Percentiles rank a stretch among this genome's conserved stretches.
phyloP scores from a whole-genome alignment of 2,113 vertebrate genomes.

The Ploceus nigricollis region DNA sequence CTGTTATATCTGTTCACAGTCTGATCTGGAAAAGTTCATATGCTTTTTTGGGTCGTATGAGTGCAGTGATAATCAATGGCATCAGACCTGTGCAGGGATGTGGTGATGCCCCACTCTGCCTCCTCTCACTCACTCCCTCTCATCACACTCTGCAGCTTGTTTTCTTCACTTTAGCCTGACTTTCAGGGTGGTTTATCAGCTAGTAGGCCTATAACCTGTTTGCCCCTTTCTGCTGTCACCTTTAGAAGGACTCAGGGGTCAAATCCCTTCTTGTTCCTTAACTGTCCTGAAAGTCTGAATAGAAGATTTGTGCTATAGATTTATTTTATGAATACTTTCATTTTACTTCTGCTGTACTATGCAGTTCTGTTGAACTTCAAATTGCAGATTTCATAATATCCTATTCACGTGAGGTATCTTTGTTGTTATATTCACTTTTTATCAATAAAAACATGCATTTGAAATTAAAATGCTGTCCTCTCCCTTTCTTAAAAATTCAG shows the following conservation, averaged over 20 bases:
- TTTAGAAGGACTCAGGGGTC: not conserved
- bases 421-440: conserved; percentile 9
- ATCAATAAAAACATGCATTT: not conserved
- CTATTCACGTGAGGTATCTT: not conserved
- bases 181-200: not conserved
- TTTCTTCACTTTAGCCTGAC: not conserved
- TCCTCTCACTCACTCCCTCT: accelerated
- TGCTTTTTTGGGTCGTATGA: accelerated
- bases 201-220: not conserved
- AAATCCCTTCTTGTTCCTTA: not conserved
- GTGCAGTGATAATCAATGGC: not conserved
- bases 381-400: not conserved
- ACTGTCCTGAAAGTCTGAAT: not conserved
- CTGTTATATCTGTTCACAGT: not conserved
- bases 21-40: not conserved
- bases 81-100: accelerated
- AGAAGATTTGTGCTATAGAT: not conserved
- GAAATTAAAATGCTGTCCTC: not conserved
- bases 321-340: not conserved
- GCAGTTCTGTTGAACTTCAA: not conserved
- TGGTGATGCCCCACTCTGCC: not conserved
- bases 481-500: not conserved
- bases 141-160: not conserved
- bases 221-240: not conserved
- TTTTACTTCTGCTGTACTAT: not conserved